These are phyloP conservation scores for Prostheceraeus crozeri DNA, from an alignment of 2,888 invertebrate species.

Conservation along the genomic window DNA sequence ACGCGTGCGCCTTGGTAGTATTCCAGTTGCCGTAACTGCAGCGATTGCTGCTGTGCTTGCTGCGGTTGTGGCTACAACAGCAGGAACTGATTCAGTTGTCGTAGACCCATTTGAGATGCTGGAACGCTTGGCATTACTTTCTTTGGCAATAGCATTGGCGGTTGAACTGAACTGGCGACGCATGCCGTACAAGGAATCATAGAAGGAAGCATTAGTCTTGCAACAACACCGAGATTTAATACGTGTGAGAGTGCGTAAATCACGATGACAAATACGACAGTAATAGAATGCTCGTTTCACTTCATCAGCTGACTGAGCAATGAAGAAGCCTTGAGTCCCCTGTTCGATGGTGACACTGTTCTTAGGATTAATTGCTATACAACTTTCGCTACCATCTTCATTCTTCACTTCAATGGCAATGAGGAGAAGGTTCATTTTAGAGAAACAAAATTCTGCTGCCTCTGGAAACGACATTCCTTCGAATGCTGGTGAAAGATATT, in stretches of 20 bases:
- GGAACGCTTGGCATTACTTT: no score
- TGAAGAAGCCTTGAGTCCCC: conserved; percentile 99
- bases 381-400: conserved; percentile 81
- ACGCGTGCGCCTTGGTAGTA: no score
- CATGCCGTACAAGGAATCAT: no score
- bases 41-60: no score
- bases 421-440: conserved; percentile 87
- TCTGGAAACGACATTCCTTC: conserved; percentile 98
- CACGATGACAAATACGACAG: conserved; percentile 97
- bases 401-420: conserved; percentile 92
- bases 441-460: conserved; percentile 99
- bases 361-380: conserved; percentile 92
- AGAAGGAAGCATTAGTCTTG: no score
- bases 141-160: no score
- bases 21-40: no score
- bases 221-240: conserved; percentile 92
- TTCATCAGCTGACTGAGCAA: conserved; percentile 75
- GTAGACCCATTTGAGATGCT: no score
- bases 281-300: conserved; percentile 77
- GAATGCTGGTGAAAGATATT: conserved; percentile 97
- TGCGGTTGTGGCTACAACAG: no score
- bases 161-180: no score
- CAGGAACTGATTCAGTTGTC: no score
- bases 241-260: no score
- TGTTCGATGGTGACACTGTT: conserved; percentile 79